phyloP scores from a whole-genome alignment of 2,888 invertebrate genomes.

The Tetanocera ferruginea region DNA sequence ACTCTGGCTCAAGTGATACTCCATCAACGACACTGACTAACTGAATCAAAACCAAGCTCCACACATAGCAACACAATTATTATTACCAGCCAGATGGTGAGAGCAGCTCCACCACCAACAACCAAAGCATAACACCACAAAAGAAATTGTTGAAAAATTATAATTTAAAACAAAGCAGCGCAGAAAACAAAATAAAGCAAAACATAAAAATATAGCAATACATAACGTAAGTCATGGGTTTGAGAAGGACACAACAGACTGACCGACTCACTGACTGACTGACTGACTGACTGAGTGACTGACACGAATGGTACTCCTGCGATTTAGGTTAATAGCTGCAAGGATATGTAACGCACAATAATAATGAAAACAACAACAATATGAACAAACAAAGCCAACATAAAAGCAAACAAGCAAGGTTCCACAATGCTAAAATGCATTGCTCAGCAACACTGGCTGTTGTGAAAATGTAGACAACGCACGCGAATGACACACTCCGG shows the following conservation, averaged over 20 bases:
- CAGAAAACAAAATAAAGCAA: neutral
- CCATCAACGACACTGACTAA: slow-evolving; percentile 38
- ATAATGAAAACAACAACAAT: neutral
- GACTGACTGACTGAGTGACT: neutral
- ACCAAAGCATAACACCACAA: slow-evolving; percentile 18
- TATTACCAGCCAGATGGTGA: neutral
- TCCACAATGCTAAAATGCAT: slow-evolving; percentile 4
- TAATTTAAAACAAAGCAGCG: slow-evolving; percentile 5
- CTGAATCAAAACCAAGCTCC: neutral
- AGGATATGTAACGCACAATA: slow-evolving; percentile 16
- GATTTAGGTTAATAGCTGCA: slow-evolving; percentile 63
- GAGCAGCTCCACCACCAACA: neutral
- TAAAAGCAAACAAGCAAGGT: neutral
- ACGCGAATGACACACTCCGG: neutral
- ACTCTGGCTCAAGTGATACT: slow-evolving; percentile 46
- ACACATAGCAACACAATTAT: neutral
- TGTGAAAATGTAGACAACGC: slow-evolving; percentile 1
- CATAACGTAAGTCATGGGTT: neutral
- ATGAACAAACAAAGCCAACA: neutral
- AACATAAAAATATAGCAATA: neutral
- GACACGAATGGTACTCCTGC: slow-evolving; percentile 55
- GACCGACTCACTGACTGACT: slow-evolving; percentile 8
- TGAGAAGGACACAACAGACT: neutral
- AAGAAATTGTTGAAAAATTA: slow-evolving; percentile 13
- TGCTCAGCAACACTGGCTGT: neutral